Percentiles rank a stretch among this genome's conserved stretches.
Evolutionary conservation across 2,113 vertebrate species (phyloP).

Genomic region (Panthera uncia): DNA sequence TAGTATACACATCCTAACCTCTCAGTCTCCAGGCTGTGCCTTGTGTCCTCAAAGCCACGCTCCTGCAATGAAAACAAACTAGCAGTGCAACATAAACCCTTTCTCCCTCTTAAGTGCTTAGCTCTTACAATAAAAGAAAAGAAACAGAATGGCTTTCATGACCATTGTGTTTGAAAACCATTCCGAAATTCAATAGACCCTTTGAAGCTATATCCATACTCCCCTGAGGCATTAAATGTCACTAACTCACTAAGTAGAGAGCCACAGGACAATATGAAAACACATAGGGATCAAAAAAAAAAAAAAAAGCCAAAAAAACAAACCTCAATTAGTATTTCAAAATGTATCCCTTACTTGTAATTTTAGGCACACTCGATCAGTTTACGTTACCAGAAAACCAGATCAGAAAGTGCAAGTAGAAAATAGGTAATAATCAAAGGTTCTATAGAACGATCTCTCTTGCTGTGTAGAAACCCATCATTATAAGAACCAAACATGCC

Average conservation of each 20-base stretch:
- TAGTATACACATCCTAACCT: background rate
- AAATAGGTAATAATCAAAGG: slow-evolving; percentile 32
- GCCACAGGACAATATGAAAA: background rate
- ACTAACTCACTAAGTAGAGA: background rate
- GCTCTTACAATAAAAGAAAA: slow-evolving; percentile 27
- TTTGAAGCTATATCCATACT: background rate
- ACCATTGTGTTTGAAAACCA: slow-evolving; percentile 43
- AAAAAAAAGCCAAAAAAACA: slow-evolving; percentile 27
- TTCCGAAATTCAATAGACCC: slow-evolving; percentile 19
- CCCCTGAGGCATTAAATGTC: background rate
- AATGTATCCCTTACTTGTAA: background rate
- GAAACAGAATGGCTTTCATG: background rate
- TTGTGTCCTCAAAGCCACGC: slow-evolving; percentile 2
- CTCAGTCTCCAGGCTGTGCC: background rate
- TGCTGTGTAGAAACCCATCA: background rate
- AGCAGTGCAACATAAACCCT: background rate
- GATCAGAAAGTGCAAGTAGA: background rate
- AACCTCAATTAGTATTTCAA: slow-evolving; percentile 17
- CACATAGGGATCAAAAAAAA: background rate
- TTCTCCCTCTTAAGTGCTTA: background rate
- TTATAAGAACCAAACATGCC: background rate
- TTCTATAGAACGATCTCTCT: background rate
- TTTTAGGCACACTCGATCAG: background rate
- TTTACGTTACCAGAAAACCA: slow-evolving; percentile 33
- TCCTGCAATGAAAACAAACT: slow-evolving; percentile 45